Conservation (phyloP, 2,797 vertebrate genomes). For the Pteronotus mesoamericanus region DNA sequence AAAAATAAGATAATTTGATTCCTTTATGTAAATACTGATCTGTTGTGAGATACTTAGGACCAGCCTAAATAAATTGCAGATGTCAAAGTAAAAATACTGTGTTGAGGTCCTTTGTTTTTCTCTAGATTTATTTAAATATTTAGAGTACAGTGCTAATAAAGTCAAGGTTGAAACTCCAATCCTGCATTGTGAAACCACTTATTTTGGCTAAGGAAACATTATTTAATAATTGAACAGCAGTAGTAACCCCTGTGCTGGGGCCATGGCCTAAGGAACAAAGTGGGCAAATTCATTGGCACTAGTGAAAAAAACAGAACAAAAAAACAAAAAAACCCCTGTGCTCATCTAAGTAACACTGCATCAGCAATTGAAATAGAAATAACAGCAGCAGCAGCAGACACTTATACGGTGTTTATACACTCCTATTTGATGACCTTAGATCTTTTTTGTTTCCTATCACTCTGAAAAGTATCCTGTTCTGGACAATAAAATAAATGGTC, state of each 20-base stretch:
- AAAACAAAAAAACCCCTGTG: neutral
- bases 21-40: neutral
- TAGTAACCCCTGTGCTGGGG: neutral
- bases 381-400: neutral
- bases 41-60: neutral
- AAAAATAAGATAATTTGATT: neutral
- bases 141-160: conserved; percentile 4
- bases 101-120: neutral
- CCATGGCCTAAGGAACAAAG: neutral
- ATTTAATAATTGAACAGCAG: neutral
- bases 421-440: neutral
- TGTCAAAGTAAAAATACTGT: neutral
- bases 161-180: neutral
- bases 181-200: conserved; percentile 15
- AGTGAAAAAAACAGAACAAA: neutral
- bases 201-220: conserved; percentile 14
- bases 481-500: neutral
- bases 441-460: neutral
- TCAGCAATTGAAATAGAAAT: neutral
- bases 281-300: neutral
- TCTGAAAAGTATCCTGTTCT: neutral
- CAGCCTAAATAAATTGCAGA: neutral
- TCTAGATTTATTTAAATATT: neutral
- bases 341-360: neutral
- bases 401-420: neutral